Conservation (phyloP, 2,888 invertebrate species). For the Drosophila stalkeri region DNA sequence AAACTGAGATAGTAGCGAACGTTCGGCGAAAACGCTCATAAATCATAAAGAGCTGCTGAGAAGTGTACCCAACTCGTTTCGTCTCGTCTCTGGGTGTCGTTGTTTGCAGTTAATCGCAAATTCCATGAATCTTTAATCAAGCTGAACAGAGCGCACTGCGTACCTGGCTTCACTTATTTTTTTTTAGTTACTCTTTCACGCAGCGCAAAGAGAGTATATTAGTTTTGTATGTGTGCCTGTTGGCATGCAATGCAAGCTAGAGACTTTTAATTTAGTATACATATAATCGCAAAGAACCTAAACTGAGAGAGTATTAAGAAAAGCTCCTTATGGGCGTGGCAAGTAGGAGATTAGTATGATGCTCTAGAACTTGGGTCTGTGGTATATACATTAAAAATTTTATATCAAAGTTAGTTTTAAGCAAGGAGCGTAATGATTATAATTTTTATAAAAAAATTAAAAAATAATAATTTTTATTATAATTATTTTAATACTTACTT, state of each 20-base stretch:
- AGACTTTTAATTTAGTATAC: no score
- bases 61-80: conserved; percentile 7
- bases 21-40: conserved; percentile 40
- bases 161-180: not conserved
- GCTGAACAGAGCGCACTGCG: conserved; percentile 26
- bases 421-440: no score
- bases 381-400: no score
- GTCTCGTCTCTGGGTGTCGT: conserved; percentile 18
- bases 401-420: no score
- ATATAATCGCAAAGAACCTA: not conserved
- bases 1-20: not conserved
- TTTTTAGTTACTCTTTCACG: not conserved
- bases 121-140: conserved; percentile 73
- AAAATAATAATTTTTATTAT: no score
- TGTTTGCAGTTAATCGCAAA: conserved; percentile 70
- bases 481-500: no score
- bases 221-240: no score
- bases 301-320: not conserved
- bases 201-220: not conserved
- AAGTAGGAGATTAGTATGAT: no score
- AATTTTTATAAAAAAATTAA: no score
- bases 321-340: no score
- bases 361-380: no score
- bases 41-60: conserved; percentile 54
- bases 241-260: not conserved